A percentile compares a stretch with the other conserved stretches of the same genome.
These are phyloP conservation scores for Elysia crispata DNA, from an alignment of 2,888 invertebrate species.

Conservation along the genomic window DNA sequence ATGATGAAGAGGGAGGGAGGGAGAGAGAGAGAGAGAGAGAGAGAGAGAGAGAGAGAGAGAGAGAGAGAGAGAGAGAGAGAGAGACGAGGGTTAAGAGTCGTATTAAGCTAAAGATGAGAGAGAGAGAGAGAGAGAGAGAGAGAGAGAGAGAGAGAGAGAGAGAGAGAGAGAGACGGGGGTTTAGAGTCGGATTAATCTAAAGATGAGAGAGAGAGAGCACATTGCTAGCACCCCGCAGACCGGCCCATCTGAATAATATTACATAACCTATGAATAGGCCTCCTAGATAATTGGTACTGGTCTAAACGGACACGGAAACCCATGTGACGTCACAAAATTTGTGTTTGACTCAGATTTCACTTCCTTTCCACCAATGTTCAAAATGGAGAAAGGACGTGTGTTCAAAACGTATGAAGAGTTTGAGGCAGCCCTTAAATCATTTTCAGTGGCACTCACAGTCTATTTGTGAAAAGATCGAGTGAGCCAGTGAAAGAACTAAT, in stretches of 20 bases:
- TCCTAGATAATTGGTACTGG: too few relatives aligned
- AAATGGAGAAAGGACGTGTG: too few relatives aligned
- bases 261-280: too few relatives aligned
- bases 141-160: neutral
- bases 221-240: too few relatives aligned
- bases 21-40: neutral
- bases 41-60: neutral
- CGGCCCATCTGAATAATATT: too few relatives aligned
- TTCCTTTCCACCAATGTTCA: neutral
- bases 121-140: neutral
- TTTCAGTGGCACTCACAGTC: too few relatives aligned
- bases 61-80: neutral
- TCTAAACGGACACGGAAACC: too few relatives aligned
- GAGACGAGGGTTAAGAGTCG: neutral
- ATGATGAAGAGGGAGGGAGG: neutral
- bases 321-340: too few relatives aligned
- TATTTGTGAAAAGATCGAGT: too few relatives aligned
- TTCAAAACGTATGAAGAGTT: too few relatives aligned
- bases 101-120: neutral
- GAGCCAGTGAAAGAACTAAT: too few relatives aligned
- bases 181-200: neutral
- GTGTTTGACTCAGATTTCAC: neutral
- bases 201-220: neutral
- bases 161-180: neutral
- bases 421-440: too few relatives aligned